Base-by-base conservation (phyloP, 2,888 invertebrate species). In the Euproctis similis region DNA sequence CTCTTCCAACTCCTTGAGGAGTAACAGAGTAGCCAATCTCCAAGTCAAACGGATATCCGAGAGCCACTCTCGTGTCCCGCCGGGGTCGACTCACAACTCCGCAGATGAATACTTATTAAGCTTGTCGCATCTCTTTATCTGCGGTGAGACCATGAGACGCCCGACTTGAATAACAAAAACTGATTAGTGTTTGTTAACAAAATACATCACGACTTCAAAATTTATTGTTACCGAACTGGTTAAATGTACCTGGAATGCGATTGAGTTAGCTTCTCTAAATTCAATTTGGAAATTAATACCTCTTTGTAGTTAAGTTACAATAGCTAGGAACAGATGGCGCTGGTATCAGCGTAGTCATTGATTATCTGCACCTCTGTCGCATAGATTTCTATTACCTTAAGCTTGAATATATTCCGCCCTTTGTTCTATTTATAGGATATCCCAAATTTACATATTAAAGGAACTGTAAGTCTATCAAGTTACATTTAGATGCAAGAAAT, bases 31-130 rank as follows among this genome's bases (percentile, higher is more conserved):
- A 4, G 33, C 41, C 42, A 46, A 52, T 46, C 46, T 42, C 34
- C n/a, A 34, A 53, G 35, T 46, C 42, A 46, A 55, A 46, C 45
- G 45, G 46, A 51, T 52, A 37, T 45, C 39, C 41, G 30, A 40
- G 33, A 34, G 44, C 46, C 43, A 45, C 42, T 46, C 46, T 45
- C 22, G 34, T 31, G 40, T 39, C 36, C 36, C 34, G 28, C 39
- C 36, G 46, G 39, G 39, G 37, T 26, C 31, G 25, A 19, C 42
- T 22, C 24, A 8, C 18, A 30, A 28, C 30, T 36, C 30, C 26
- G 36, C 30, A 26, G 36, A 31, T 48, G 51, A 51, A 50, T 52
- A 53, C 50, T 46, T 54, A 47, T 48, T 35, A 53, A 46, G 46
- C 27, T 46, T 34, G 49, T 43, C 46, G 43, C 46, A 40, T 7